Conservation (phyloP, 2,888 invertebrate genomes). For the Diaperis boleti region DNA sequence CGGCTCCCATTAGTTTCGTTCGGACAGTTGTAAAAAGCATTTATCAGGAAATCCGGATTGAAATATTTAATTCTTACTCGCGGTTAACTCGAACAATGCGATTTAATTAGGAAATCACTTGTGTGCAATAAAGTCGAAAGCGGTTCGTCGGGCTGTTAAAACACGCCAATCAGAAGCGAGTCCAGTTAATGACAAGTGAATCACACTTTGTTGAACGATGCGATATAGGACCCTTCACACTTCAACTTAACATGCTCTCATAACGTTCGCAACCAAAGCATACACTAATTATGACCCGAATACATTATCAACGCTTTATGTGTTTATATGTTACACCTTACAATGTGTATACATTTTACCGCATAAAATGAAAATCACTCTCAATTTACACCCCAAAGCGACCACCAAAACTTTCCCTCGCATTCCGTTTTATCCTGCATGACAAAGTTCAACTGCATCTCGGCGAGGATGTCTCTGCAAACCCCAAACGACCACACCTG, state of each 20-base stretch:
- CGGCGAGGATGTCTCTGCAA: conserved; percentile 27
- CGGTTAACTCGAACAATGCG: conserved; percentile 44
- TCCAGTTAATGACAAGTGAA: conserved; percentile 49
- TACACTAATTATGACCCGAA: conserved; percentile 39
- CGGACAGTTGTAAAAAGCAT: conserved; percentile 35
- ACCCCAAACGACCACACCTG: conserved; percentile 26
- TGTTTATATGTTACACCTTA: conserved; percentile 37
- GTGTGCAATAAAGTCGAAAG: conserved; percentile 39
- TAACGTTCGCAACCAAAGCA: conserved; percentile 31
- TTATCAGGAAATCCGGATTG: conserved; percentile 32
- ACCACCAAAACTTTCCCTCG: conserved; percentile 34
- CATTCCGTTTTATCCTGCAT: conserved; percentile 36
- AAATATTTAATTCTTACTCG: conserved; percentile 38
- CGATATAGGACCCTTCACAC: conserved; percentile 43
- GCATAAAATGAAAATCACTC: conserved; percentile 43
- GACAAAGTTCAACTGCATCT: conserved; percentile 39
- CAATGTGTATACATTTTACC: conserved; percentile 35
- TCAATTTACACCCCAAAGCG: conserved; percentile 40
- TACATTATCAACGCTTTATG: conserved; percentile 44
- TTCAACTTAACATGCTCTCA: conserved; percentile 39
- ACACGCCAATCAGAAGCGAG: conserved; percentile 44
- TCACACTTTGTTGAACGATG: conserved; percentile 42
- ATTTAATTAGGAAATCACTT: conserved; percentile 47
- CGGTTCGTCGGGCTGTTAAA: conserved; percentile 43
- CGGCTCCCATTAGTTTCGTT: conserved; percentile 23